Evolutionary conservation across 1,140 invertebrate species (phyloP), one percentile per base, ranked within the genome.

Genomic region (Musca domestica): DNA sequence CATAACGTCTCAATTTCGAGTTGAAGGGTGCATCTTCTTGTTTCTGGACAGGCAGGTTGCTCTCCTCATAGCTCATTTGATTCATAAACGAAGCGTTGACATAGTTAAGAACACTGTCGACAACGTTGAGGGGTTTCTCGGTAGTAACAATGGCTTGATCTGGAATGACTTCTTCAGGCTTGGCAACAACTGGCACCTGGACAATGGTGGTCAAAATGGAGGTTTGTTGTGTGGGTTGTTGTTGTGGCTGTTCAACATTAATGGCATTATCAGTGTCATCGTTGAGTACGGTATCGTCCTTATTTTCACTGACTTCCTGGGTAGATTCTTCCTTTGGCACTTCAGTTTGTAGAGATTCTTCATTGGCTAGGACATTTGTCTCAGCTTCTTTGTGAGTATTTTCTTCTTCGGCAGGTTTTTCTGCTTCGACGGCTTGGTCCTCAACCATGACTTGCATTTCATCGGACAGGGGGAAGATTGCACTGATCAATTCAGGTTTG

Each of bases 1-100:
- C 82, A 67, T 87, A 87, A 69, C 84, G 78, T 12, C 78, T 69
- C 66, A 80, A 64, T 46, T 78, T 71, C 7, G 75, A 69, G 65
- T 67, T 80, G 48, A 73, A 70, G 10, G 66, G 17, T n/a, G 49
- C 23, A 5, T 69, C 48, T 19, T 67, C 30, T 14, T 22, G 54
- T 6, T 49, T 19, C 22, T 17, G 54, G 61, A 58, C 41, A 41
- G 19, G 51, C 34, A 15, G 74, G 70, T 46, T 61, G 0, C 12
- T 72, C 70, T 25, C 34, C 47, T 17, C 52, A 63, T 66, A 58
- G 30, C 34, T 71, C 46, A 63, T 69, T 25, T 69, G 68, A 48
- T 70, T 71, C 67, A 75, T 71, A 61, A 79, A 77, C 34, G 77
- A 80, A n/a, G 74, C 77, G 48, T 80, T 80, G 63, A 80, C 77